Conservation (phyloP, 2,797 vertebrate genomes). For the Gymnothorax javanicus region DNA sequence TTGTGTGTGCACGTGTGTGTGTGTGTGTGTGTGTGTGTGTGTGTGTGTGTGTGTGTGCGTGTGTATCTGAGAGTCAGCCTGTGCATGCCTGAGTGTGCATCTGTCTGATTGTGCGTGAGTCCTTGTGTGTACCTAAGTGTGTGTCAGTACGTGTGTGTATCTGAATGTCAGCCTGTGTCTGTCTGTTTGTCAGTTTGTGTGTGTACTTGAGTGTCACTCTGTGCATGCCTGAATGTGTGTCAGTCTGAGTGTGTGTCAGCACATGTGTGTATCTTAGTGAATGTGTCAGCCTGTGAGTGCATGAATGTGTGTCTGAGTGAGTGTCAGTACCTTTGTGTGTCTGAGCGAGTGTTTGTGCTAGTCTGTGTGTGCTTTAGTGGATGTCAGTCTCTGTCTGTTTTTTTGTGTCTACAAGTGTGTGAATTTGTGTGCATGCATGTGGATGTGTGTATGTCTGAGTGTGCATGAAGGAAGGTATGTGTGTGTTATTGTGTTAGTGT, state of each 20-base stretch:
- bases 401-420: too few species aligned
- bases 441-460: neutral
- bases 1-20: neutral
- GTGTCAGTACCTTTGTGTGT: too few species aligned
- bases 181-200: neutral
- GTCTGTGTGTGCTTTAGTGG: too few species aligned
- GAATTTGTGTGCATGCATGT: neutral
- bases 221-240: neutral
- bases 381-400: too few species aligned
- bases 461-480: neutral
- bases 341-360: too few species aligned
- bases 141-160: too few species aligned
- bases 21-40: conserved; percentile 21
- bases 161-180: too few species aligned
- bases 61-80: neutral
- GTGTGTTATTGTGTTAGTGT: neutral
- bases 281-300: too few species aligned
- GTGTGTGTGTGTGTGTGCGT: neutral
- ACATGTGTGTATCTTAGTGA: too few species aligned
- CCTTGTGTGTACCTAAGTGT: neutral
- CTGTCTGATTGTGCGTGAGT: neutral
- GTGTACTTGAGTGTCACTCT: neutral
- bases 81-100: neutral
- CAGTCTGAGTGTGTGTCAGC: too few species aligned
- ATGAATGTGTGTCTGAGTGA: too few species aligned